phyloP scores from a whole-genome alignment of 2,113 vertebrate species.

The Tiliqua scincoides region DNA sequence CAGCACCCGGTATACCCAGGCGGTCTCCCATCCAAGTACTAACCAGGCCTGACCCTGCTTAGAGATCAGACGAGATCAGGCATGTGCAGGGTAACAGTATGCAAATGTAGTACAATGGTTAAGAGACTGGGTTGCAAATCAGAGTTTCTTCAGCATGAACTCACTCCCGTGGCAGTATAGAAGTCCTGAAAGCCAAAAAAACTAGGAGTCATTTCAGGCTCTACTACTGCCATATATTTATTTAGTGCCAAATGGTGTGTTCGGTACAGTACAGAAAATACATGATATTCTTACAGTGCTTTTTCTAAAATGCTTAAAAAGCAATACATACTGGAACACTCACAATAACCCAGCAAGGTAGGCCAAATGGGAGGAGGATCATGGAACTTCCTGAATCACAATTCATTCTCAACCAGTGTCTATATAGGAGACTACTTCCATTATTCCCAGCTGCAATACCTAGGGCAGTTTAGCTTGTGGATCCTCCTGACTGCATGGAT shows the following conservation, averaged over 20 bases:
- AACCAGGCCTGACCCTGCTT: too few species aligned
- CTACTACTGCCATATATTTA: too few species aligned
- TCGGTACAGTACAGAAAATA: neutral
- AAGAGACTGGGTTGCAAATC: constrained; percentile 1
- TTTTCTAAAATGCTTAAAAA: neutral
- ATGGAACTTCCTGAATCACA: neutral
- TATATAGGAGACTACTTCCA: neutral
- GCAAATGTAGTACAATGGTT: neutral
- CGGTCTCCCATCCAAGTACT: too few species aligned
- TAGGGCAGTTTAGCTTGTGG: neutral
- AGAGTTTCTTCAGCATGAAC: neutral
- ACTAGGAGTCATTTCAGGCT: neutral
- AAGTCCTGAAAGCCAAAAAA: neutral
- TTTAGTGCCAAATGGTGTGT: neutral
- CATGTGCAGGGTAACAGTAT: neutral
- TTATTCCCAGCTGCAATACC: neutral
- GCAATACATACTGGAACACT: too few species aligned
- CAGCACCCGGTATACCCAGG: too few species aligned
- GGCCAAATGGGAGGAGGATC: neutral
- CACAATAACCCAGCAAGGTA: neutral
- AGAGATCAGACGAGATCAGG: too few species aligned
- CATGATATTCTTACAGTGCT: neutral
- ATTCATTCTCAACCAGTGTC: neutral
- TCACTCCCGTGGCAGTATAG: accelerated
- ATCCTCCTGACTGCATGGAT: neutral